These are phyloP conservation scores for Mesorhabditis spiculigera DNA, from an alignment of 2,888 invertebrate species.

Conservation along the genomic window DNA sequence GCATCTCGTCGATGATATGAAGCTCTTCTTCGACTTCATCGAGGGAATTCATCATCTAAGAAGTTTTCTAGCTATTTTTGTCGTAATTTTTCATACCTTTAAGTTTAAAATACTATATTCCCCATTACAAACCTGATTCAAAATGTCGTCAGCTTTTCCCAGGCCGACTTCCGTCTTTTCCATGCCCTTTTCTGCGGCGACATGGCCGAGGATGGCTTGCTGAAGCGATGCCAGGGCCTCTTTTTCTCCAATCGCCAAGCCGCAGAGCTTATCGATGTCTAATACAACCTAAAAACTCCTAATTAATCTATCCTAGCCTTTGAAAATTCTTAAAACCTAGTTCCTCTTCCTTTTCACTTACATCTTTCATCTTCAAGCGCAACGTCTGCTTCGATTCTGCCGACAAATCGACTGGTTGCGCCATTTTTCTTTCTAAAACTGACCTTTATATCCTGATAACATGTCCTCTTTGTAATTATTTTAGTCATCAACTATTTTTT, in stretches of 20 bases:
- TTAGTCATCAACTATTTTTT: no score
- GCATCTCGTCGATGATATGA: background rate
- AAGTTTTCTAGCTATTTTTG: background rate
- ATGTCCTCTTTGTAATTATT: no score
- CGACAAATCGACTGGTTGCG: constrained; percentile 6
- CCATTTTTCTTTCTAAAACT: background rate
- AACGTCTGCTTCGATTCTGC: background rate
- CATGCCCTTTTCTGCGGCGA: constrained; percentile 1
- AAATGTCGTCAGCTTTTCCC: background rate
- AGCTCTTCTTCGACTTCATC: background rate
- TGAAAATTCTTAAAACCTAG: no score
- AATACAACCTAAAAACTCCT: background rate
- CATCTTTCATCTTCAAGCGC: background rate
- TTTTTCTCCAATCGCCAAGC: background rate
- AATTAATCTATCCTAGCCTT: no score
- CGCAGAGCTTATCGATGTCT: constrained; percentile 1
- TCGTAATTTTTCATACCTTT: no score
- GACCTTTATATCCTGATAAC: background rate
- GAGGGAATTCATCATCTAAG: background rate
- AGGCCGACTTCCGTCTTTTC: background rate
- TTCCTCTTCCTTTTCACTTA: background rate
- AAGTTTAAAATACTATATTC: no score
- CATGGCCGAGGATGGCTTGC: background rate
- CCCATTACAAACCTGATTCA: background rate
- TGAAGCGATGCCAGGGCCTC: background rate